Evolutionary conservation across 2,797 vertebrate species (phyloP).

Genomic region (Ataeniobius toweri): DNA sequence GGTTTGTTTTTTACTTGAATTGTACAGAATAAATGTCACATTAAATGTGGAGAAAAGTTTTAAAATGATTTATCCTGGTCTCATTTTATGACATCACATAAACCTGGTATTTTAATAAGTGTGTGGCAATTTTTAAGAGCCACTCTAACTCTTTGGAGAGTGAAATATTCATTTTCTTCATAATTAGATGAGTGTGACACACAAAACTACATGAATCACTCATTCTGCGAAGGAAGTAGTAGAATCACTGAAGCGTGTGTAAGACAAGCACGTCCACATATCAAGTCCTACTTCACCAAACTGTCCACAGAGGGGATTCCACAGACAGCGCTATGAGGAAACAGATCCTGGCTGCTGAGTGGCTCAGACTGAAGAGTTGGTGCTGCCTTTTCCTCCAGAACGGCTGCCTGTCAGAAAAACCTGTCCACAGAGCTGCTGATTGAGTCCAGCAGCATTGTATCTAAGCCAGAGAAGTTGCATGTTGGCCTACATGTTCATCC

Average conservation of each 20-base stretch:
- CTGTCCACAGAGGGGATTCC: constrained; percentile 7
- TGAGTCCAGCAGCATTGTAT: constrained; percentile 59
- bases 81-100: background rate
- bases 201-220: constrained; percentile 33
- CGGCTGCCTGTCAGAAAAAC: constrained; percentile 19
- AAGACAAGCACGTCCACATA: background rate
- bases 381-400: background rate
- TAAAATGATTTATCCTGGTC: background rate
- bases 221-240: constrained; percentile 26
- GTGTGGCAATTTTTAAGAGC: background rate
- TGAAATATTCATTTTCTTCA: background rate
- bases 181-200: constrained; percentile 1
- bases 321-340: constrained; percentile 35
- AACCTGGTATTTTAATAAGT: background rate
- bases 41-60: background rate
- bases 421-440: constrained; percentile 38
- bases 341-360: constrained; percentile 15
- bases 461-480: background rate
- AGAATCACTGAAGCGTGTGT: constrained; percentile 12
- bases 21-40: background rate
- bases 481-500: background rate
- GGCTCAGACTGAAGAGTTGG: background rate
- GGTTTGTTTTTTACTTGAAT: no score
- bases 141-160: background rate
- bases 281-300: constrained; percentile 29